Evolutionary conservation across 1,140 invertebrate genomes (phyloP), one percentile per base, ranked within the genome.

Genomic region (Proctacanthus coquilletti): DNA sequence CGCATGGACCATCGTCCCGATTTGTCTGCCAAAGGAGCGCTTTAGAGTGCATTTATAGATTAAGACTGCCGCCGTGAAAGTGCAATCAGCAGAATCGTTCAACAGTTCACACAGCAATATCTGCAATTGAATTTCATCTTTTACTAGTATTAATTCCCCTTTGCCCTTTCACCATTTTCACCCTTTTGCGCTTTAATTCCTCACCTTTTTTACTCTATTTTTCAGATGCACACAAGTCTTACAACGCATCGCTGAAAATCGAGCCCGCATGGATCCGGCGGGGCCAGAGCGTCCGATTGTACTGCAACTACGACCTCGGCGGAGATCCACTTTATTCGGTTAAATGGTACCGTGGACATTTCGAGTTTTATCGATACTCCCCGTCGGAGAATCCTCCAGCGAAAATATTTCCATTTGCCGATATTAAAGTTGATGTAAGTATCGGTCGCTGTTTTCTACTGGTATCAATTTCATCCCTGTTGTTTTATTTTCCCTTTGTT

Each of bases 361-460:
- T 70, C 45, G 77, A 81, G 58, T 80, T 80, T 60, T 80, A 80
- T 56, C 62, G 77, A 42, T 80, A 70, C 49, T 71, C 73, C 1
- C 76, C 76, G 0, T 72, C 60, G 2, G 74, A 79, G 40, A 57
- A 54, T 11, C 75, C 75, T 2, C 55, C 65, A 1, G 76, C 66
- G 2, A 80, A 79, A 54, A 69, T 71, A 37, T 82, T 82, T 46
- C 71, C 73, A 4, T 66, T 34, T 27, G 55, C 68, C 4, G 77
- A 75, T 25, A 76, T 82, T 32, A 65, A 73, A 45, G 74, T 83
- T 32, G 75, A 82, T 58, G 79, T 82, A 57, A 78, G 79, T 80
- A 48, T 18, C n/a, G n/a, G n/a, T n/a, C n/a, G n/a, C n/a, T n/a
- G n/a, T n/a, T 21, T n/a, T n/a, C n/a, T n/a, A n/a, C n/a, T n/a